phyloP scores from a whole-genome alignment of 1,140 invertebrate species.

The Microplitis mediator region DNA sequence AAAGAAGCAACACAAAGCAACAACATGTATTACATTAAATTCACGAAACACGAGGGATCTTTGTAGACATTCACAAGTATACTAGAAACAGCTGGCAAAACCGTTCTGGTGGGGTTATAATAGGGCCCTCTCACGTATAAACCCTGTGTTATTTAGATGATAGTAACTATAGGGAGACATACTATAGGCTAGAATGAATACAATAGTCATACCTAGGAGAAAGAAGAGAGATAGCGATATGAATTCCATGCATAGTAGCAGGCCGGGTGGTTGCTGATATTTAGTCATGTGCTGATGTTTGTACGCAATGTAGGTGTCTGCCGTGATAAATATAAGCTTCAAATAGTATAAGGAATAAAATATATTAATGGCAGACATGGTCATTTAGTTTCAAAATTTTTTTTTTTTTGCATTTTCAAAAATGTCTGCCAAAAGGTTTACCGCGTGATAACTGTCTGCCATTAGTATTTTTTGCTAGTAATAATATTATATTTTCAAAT shows the following conservation, averaged over 20 bases:
- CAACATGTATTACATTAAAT: not conserved
- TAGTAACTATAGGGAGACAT: not conserved
- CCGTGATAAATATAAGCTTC: not conserved
- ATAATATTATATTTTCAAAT: not conserved
- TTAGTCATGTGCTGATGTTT: not conserved
- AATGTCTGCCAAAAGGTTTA: not conserved
- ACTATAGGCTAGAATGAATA: not conserved
- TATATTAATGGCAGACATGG: not conserved
- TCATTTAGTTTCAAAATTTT: constrained; percentile 36
- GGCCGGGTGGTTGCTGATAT: not conserved
- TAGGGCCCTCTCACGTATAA: not conserved
- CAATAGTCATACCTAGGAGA: not conserved
- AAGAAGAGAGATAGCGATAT: not conserved
- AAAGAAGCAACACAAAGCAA: not conserved
- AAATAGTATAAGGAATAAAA: not conserved
- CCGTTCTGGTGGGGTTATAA: not conserved
- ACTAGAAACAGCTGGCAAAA: not conserved
- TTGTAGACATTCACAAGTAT: not conserved
- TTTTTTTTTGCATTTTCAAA: not conserved
- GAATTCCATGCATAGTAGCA: not conserved
- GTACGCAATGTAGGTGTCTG: not conserved
- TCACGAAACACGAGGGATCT: not conserved
- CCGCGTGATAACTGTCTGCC: not conserved
- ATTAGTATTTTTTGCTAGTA: not conserved
- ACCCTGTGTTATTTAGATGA: not conserved